These are phyloP conservation scores for Ptyas mucosa DNA, from an alignment of 2,113 vertebrate species.

Conservation along the genomic window DNA sequence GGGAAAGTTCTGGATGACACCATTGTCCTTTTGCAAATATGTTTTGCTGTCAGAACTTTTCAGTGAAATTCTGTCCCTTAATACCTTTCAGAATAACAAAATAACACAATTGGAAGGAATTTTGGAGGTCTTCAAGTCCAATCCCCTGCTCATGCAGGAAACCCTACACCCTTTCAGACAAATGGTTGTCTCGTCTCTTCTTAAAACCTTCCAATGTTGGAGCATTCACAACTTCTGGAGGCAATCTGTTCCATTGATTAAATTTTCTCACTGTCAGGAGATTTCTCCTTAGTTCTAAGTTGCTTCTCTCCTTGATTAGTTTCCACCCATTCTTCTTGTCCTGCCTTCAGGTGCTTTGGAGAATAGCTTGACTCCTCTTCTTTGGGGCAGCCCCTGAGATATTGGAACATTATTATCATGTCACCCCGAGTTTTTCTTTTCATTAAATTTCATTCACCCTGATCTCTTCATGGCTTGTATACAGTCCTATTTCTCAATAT, in stretches of 20 bases:
- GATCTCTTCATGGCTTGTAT: too few relatives aligned
- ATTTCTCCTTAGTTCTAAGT: neutral
- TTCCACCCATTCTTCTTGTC: neutral
- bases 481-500: too few relatives aligned
- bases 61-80: neutral
- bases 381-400: too few relatives aligned
- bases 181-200: neutral
- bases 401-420: too few relatives aligned
- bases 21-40: neutral
- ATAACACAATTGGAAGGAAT: neutral
- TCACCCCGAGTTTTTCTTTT: too few relatives aligned
- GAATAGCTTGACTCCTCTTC: too few relatives aligned
- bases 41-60: neutral
- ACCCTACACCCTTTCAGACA: neutral
- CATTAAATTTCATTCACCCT: too few relatives aligned
- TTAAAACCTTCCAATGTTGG: neutral
- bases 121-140: neutral
- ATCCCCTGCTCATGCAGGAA: too few relatives aligned
- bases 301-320: neutral
- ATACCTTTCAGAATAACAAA: neutral
- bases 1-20: neutral
- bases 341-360: too few relatives aligned
- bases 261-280: neutral
- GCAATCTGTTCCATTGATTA: accelerated
- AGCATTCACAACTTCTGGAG: too few relatives aligned